Conservation (phyloP, 2,888 invertebrate species). For the Hybos culiciformis region DNA sequence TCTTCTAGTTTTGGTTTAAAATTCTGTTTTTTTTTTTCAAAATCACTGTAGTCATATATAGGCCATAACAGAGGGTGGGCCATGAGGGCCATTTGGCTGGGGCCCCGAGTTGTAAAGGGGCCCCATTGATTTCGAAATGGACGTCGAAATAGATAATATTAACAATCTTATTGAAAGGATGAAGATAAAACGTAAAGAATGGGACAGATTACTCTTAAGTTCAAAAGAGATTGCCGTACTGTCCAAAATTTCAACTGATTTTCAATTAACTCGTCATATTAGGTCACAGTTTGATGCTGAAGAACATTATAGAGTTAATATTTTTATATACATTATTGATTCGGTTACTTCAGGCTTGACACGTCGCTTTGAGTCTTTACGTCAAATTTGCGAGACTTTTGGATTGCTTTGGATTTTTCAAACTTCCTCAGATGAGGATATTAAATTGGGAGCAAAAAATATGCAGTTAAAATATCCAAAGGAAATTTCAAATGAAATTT, state of each 20-base stretch:
- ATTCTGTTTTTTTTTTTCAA: no score
- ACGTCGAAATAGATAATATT: background rate
- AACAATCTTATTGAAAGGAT: background rate
- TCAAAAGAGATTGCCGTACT: background rate
- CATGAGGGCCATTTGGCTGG: no score
- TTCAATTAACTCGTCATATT: background rate
- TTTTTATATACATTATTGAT: background rate
- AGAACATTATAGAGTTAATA: background rate
- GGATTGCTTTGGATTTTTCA: background rate
- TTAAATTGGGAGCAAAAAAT: background rate
- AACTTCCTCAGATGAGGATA: background rate
- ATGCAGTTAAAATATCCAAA: background rate
- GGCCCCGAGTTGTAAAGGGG: no score
- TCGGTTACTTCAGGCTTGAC: background rate
- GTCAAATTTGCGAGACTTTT: background rate
- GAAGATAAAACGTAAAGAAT: background rate
- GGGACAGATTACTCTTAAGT: background rate
- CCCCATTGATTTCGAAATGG: no score
- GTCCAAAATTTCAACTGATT: background rate
- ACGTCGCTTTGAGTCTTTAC: background rate
- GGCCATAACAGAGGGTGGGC: no score
- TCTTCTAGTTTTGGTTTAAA: no score
- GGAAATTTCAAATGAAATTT: background rate
- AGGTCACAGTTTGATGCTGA: background rate
- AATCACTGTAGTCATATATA: no score